Conservation (phyloP, 2,113 vertebrate species). For the Aspidoscelis tigris region DNA sequence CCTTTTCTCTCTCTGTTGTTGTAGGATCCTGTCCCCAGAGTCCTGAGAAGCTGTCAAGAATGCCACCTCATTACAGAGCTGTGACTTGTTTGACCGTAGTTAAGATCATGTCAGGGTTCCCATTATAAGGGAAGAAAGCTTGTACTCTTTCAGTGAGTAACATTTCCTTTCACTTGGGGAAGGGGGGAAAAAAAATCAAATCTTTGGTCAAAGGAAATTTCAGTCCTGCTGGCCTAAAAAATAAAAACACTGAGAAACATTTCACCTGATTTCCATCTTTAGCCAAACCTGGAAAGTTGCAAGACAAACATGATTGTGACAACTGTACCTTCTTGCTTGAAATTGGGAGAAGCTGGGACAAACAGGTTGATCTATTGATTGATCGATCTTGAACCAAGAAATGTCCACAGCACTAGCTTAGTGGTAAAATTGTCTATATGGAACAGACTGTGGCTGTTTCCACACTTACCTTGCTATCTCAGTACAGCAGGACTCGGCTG, state of each 20-base stretch:
- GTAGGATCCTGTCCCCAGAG: slow-evolving; percentile 33
- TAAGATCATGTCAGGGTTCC: slow-evolving; percentile 43
- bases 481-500: too few species aligned
- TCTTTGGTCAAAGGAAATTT: slow-evolving; percentile 12
- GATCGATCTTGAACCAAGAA: too few species aligned
- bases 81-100: slow-evolving; percentile 34
- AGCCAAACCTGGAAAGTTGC: background rate
- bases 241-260: background rate
- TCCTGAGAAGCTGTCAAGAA: slow-evolving; percentile 47
- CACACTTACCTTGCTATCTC: too few species aligned
- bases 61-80: slow-evolving; percentile 54
- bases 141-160: slow-evolving; percentile 30
- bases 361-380: background rate
- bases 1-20: slow-evolving; percentile 22
- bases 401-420: too few species aligned
- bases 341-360: background rate
- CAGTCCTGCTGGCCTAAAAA: slow-evolving; percentile 1
- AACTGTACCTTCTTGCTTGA: background rate
- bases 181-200: background rate
- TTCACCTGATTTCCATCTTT: background rate
- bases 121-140: slow-evolving; percentile 43
- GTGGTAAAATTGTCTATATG: too few species aligned
- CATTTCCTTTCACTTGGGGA: slow-evolving; percentile 29
- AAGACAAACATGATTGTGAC: background rate
- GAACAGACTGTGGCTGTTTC: too few species aligned